Conservation (phyloP, 2,113 vertebrate genomes). For the Casuarius casuarius region DNA sequence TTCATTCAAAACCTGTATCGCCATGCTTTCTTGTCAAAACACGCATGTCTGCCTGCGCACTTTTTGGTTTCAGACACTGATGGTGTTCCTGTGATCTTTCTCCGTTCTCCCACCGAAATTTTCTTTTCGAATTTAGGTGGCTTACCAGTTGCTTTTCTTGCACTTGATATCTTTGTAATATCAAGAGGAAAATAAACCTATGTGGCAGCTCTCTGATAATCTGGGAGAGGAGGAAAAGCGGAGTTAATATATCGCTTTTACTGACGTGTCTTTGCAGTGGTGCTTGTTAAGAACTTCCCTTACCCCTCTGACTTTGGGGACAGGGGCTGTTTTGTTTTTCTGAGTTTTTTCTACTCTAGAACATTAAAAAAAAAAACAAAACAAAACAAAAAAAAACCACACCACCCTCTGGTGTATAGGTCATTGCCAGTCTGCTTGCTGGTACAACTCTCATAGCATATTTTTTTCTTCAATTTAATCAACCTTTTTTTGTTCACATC, state of each 20-base stretch:
- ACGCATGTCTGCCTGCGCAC: rapidly evolving
- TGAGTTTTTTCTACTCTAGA: background rate
- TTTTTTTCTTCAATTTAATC: background rate
- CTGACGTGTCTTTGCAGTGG: background rate
- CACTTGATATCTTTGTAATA: background rate
- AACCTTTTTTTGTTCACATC: background rate
- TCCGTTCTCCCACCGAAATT: background rate
- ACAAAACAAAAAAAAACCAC: no score
- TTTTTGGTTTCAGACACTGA: rapidly evolving
- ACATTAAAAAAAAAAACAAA: background rate
- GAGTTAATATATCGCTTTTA: background rate
- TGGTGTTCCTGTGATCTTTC: background rate
- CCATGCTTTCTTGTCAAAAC: background rate
- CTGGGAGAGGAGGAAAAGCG: background rate
- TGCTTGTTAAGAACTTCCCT: background rate
- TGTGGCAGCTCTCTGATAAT: background rate
- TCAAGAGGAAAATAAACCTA: background rate
- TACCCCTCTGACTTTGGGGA: background rate
- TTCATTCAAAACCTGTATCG: background rate
- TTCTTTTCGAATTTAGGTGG: background rate
- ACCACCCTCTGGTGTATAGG: background rate
- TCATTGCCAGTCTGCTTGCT: background rate
- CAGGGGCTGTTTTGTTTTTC: background rate
- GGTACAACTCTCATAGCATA: background rate
- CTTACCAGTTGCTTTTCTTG: background rate